Conservation (phyloP, 2,113 vertebrate genomes). For the Etia nguti region DNA sequence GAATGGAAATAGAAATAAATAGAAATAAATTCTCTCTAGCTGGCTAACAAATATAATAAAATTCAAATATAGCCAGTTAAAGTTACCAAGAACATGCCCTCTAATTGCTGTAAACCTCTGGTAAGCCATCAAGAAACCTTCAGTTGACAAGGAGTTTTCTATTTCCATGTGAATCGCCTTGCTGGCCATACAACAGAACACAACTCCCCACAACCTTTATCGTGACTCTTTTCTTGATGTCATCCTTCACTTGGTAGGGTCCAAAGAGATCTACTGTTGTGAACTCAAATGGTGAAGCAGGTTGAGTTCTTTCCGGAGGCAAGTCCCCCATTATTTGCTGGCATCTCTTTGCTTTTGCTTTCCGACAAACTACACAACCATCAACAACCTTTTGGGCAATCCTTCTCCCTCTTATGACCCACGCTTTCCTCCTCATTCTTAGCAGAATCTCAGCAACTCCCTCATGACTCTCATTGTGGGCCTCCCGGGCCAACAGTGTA, state of each 20-base stretch:
- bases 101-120: neutral
- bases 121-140: neutral
- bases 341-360: neutral
- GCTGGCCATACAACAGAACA: neutral
- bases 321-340: accelerated
- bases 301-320: neutral
- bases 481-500: neutral
- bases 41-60: neutral
- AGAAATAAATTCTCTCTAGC: neutral
- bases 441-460: neutral
- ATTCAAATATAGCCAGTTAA: neutral
- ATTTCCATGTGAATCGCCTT: neutral
- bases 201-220: neutral
- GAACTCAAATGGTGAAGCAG: neutral
- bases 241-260: neutral
- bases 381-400: neutral
- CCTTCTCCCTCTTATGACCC: neutral
- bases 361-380: neutral
- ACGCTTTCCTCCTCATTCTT: neutral
- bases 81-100: neutral
- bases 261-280: neutral
- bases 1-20: neutral
- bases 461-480: neutral
- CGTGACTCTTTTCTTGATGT: neutral
- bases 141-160: neutral